A percentile compares a stretch with the other conserved stretches of the same genome.
phyloP scores from a whole-genome alignment of 2,888 invertebrate species.

The Alitta virens region DNA sequence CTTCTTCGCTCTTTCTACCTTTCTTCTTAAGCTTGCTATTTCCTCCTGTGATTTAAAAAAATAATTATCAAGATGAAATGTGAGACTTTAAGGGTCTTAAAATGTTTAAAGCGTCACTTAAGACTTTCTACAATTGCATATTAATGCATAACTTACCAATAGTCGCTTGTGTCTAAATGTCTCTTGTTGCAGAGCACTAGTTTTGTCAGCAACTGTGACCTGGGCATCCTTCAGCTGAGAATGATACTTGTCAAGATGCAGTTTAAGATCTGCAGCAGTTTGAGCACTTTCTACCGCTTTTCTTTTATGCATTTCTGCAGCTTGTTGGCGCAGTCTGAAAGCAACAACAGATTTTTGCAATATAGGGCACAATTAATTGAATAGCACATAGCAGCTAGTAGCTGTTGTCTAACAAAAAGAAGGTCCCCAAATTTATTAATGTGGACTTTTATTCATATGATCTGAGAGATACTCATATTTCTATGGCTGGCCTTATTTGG shows the following conservation, averaged over 20 bases:
- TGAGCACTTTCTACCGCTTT: slow-evolving; percentile 97
- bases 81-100: neutral
- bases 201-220: slow-evolving; percentile 93
- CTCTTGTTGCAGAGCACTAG: slow-evolving; percentile 90
- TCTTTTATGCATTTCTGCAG: slow-evolving; percentile 96
- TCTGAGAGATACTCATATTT: too few species aligned
- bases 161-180: slow-evolving; percentile 94
- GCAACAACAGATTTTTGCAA: too few species aligned
- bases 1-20: slow-evolving; percentile 95
- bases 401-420: too few species aligned
- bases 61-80: too few species aligned
- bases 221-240: slow-evolving; percentile 98
- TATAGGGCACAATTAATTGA: too few species aligned
- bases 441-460: too few species aligned
- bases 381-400: too few species aligned
- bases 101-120: neutral
- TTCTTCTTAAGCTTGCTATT: slow-evolving; percentile 83
- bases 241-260: slow-evolving; percentile 96
- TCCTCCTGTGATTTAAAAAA: slow-evolving; percentile 70
- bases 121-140: neutral
- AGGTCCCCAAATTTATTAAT: too few species aligned
- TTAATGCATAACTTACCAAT: slow-evolving; percentile 57
- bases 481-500: too few species aligned
- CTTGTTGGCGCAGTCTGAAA: slow-evolving; percentile 79
- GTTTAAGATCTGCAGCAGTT: slow-evolving; percentile 92